These are phyloP conservation scores for Seriola aureovittata DNA, from an alignment of 2,113 vertebrate species.

Conservation along the genomic window DNA sequence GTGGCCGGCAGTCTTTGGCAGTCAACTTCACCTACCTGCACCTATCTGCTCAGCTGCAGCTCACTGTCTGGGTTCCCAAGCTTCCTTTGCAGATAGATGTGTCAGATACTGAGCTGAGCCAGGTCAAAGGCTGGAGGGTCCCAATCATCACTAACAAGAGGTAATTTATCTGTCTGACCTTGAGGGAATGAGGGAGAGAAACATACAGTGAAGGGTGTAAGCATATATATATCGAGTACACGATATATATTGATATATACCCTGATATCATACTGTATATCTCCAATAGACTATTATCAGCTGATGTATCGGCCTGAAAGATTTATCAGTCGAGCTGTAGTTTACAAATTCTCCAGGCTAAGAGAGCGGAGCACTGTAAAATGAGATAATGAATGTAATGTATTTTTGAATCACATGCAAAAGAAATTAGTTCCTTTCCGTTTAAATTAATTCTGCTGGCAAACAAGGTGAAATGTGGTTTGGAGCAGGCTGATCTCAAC, in stretches of 20 bases:
- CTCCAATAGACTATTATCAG: too few species aligned
- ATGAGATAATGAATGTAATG: background rate
- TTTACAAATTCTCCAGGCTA: background rate
- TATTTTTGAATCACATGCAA: background rate
- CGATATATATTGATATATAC: too few species aligned
- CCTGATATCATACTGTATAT: too few species aligned
- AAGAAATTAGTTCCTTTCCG: background rate
- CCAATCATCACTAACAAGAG: slow-evolving; percentile 92
- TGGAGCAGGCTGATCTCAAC: too few species aligned
- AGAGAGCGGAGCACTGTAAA: background rate
- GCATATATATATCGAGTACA: background rate
- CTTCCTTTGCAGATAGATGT: slow-evolving; percentile 96
- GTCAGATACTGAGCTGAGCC: slow-evolving; percentile 95
- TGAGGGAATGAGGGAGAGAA: background rate
- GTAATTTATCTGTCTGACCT: slow-evolving; percentile 69
- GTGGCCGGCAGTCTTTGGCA: slow-evolving; percentile 88
- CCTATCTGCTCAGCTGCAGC: slow-evolving; percentile 90
- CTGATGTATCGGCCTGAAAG: too few species aligned
- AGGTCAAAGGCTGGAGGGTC: slow-evolving; percentile 97
- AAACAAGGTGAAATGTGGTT: background rate
- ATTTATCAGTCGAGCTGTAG: background rate
- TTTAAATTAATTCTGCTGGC: too few species aligned
- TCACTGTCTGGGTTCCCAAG: slow-evolving; percentile 93
- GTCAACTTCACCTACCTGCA: slow-evolving; percentile 97
- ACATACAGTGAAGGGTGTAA: background rate